Evolutionary conservation across 2,113 vertebrate species (phyloP), one percentile per base, ranked within the genome.

Genomic region (Alectura lathami): DNA sequence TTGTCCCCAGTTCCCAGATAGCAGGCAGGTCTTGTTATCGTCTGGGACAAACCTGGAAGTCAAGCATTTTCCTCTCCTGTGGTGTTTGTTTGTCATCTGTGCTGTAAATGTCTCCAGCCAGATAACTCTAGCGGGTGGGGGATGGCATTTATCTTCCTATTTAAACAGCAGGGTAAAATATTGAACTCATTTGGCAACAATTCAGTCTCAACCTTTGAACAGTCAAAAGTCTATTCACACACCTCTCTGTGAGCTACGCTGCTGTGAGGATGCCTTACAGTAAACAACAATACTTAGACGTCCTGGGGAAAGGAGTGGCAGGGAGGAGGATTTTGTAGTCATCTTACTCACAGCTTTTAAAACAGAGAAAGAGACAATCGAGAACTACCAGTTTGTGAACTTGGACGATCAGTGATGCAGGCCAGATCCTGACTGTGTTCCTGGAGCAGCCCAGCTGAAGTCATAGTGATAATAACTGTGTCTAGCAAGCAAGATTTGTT

Each of bases 161-260:
- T 40, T 9, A 51, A 93, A 59, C 17, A 64, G 13, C 26, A 10
- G 14, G 70, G 29, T 50, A 82, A 80, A 83, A n/a, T n/a, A 60
- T 17, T 48, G 66, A 63, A 40, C 29, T 68, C 5, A 18, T 67
- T 62, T 14, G 43, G 34, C 66, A 82, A 17, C 47, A 53, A 12
- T 0, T 38, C 17, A 6, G 23, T 38, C 83, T 53, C 32, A 38
- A 4, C 30, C 2, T 0, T 40, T 78, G 54, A 81, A n/a, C 0
- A 16, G 30, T 7, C 77, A 59, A 36, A 53, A 69, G 17, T 40
- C 26, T 76, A 22, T 34, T 68, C 0, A 10, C 10, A 3, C 10
- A 26, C 22, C 43, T 68, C 34, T 74, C 6, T 26, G 26, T 32
- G 45, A 79, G 30, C 79, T 66, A 22, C 24, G 57, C 18, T 42